A percentile compares a stretch with the other conserved stretches of the same genome.
phyloP scores from a whole-genome alignment of 2,888 invertebrate genomes.

The Bellardia bayeri region DNA sequence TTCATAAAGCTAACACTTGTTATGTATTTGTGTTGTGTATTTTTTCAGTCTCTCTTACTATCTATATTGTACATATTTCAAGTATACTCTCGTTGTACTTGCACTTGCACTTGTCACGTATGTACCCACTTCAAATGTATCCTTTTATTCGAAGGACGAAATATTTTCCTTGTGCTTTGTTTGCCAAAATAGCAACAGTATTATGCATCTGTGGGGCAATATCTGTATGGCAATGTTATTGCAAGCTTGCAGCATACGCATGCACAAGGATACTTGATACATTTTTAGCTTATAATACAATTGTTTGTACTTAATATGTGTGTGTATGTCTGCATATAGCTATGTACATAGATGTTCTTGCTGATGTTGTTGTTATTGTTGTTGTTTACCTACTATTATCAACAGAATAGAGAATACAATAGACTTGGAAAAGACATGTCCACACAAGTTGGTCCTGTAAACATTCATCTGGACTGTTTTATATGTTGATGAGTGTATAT shows the following conservation, averaged over 20 bases:
- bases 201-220: conserved; percentile 31
- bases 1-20: not conserved
- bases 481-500: conserved; percentile 12
- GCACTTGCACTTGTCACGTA: conserved; percentile 71
- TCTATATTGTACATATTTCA: not conserved
- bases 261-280: conserved; percentile 14
- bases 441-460: conserved; percentile 68
- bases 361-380: conserved; percentile 20
- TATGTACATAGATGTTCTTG: conserved; percentile 24
- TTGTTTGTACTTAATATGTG: conserved; percentile 34
- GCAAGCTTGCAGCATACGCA: conserved; percentile 37
- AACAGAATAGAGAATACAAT: conserved; percentile 64
- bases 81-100: conserved; percentile 55
- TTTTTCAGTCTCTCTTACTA: not conserved
- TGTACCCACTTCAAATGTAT: conserved; percentile 67
- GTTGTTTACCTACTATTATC: conserved; percentile 63
- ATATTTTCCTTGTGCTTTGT: conserved; percentile 22
- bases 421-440: conserved; percentile 73
- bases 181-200: conserved; percentile 17
- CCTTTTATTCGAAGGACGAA: conserved; percentile 61
- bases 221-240: conserved; percentile 35
- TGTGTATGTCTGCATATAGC: not conserved
- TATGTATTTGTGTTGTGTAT: conserved; percentile 6
- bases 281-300: conserved; percentile 55
- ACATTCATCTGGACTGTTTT: conserved; percentile 53